Evolutionary conservation across 2,113 vertebrate species (phyloP), one percentile per base, ranked within the genome.

Genomic region (Crocuta crocuta): DNA sequence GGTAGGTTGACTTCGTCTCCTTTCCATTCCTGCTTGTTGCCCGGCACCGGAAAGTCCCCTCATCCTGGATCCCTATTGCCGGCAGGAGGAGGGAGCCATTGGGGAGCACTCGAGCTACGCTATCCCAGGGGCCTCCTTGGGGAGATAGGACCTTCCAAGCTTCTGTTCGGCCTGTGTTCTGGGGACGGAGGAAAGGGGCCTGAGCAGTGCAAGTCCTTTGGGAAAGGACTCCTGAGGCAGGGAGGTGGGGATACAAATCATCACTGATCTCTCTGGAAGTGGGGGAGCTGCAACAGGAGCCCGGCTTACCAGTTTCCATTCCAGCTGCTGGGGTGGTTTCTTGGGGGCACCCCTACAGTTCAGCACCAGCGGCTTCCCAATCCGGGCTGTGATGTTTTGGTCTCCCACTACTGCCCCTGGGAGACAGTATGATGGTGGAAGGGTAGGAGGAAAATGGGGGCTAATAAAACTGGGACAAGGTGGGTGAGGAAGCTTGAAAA

Each of bases 141-240:
- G 97, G 84, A 66, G 97, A 97, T 5, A 98, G 95, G 58, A 98
- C 81, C 89, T 97, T 98, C 98, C 98, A 98, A 7, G 97, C 98
- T 84, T 98, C 97, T 2, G 98, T 98, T 24, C 98, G 95, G 48
- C 96, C 95, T 79, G 98, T 98, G 95, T 98, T 97, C 98, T 98
- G 92, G 33, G 70, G 83, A 86, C 73, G 91, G 78, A 95, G 45
- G 50, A 92, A 66, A 80, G 86, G 76, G 53, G 9, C 23, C 78
- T 71, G 3, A 74, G 28, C 12, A 24, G 26, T 16, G n/a, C 55
- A 26, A 10, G 48, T 5, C 23, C 28, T 89, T 33, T 26, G 55
- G 53, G 89, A 35, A 24, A 79, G 45, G 24, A 39, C 76, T 48
- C 43, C 5, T 1, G 39, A 55, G 39, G 53, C 11, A 66, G 80